A percentile compares a stretch with the other conserved stretches of the same genome.
Conservation (phyloP, 2,888 invertebrate species). For the Temnothorax ravouxi region DNA sequence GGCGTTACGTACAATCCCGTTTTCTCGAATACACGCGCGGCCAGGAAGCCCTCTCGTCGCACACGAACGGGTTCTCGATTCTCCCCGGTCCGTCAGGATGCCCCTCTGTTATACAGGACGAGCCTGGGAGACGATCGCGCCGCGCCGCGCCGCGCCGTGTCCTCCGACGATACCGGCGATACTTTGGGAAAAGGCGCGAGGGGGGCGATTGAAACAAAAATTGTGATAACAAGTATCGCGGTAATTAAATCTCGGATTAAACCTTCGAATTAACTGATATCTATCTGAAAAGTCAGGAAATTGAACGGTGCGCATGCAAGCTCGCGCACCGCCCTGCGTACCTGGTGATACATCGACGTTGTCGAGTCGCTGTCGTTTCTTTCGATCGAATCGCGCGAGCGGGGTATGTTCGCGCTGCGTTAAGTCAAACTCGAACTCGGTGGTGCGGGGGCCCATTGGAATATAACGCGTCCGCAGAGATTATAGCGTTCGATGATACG, state of each 20-base stretch:
- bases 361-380: constrained; percentile 4
- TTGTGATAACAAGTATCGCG: neutral
- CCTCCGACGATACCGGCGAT: neutral
- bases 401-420: neutral
- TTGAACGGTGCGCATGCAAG: neutral
- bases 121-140: constrained; percentile 2
- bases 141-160: neutral
- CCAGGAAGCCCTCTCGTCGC: constrained; percentile 73
- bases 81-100: constrained; percentile 70
- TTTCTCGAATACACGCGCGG: constrained; percentile 74
- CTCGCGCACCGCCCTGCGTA: neutral
- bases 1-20: constrained; percentile 77
- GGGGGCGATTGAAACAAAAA: neutral
- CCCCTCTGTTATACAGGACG: constrained; percentile 48
- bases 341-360: neutral
- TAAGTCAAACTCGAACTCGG: constrained; percentile 14
- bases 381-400: neutral
- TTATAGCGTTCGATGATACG: constrained; percentile 48
- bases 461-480: constrained; percentile 36
- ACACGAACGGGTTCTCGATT: constrained; percentile 75
- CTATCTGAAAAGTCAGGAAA: constrained; percentile 1
- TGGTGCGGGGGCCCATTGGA: neutral
- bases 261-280: neutral
- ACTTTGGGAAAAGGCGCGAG: neutral
- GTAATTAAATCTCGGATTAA: constrained; percentile 1